Conservation (phyloP, 2,797 vertebrate species). For the Naso thynnoides region DNA sequence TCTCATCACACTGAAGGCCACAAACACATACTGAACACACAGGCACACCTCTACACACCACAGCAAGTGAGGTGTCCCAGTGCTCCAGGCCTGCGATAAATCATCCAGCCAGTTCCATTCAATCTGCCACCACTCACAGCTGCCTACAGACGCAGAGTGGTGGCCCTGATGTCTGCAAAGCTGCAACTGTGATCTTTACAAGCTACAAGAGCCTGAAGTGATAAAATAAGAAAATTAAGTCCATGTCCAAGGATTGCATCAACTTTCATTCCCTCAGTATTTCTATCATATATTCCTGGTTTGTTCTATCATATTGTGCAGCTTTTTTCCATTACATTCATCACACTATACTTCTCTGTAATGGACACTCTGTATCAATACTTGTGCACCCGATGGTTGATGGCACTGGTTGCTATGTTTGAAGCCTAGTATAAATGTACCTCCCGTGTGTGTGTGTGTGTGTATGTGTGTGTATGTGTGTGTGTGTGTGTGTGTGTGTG, state of each 20-base stretch:
- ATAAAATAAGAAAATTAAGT: constrained; percentile 44
- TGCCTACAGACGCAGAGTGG: constrained; percentile 47
- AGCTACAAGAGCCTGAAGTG: constrained; percentile 29
- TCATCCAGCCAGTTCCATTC: constrained; percentile 73
- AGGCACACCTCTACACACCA: constrained; percentile 14
- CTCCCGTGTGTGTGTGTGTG: too few species aligned
- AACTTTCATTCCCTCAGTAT: constrained; percentile 19
- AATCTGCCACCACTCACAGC: constrained; percentile 66
- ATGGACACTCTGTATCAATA: too few species aligned
- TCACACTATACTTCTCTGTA: too few species aligned
- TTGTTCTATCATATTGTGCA: not conserved
- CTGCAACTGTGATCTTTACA: constrained; percentile 56
- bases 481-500: too few species aligned
- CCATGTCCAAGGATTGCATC: constrained; percentile 39
- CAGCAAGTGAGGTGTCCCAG: constrained; percentile 41
- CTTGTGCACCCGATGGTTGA: too few species aligned
- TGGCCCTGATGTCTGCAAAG: constrained; percentile 46
- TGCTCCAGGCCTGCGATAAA: constrained; percentile 70
- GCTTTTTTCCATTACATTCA: not conserved
- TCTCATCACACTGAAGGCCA: constrained; percentile 42
- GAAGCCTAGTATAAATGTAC: too few species aligned
- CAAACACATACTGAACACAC: constrained; percentile 27
- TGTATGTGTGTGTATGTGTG: too few species aligned
- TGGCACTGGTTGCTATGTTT: too few species aligned
- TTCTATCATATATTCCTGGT: constrained; percentile 7